A percentile compares a stretch with the other conserved stretches of the same genome.
Evolutionary conservation across 2,888 invertebrate species (phyloP).

Genomic region (Neoitamus cyanurus): DNA sequence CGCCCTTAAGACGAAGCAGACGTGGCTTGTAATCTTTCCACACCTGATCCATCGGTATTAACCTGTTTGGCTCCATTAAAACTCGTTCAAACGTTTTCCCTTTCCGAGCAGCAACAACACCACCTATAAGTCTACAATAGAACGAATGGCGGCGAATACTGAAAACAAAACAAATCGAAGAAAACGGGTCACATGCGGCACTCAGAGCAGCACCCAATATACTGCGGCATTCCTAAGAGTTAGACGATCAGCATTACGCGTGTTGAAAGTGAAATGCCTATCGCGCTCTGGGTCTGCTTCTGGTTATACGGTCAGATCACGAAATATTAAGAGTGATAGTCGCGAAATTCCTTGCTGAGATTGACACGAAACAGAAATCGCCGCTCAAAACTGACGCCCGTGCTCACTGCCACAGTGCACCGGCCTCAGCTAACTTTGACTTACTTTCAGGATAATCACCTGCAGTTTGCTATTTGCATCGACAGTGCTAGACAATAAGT

Average conservation of each 20-base stretch:
- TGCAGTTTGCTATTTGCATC: conserved; percentile 35
- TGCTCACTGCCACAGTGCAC: neutral
- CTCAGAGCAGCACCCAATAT: neutral
- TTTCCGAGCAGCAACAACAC: neutral
- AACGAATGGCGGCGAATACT: neutral
- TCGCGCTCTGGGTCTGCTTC: neutral
- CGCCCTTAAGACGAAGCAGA: neutral
- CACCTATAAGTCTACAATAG: neutral
- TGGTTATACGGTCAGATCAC: neutral
- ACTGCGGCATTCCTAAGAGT: neutral
- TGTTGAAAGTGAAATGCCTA: neutral
- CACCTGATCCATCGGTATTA: neutral
- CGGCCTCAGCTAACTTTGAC: conserved; percentile 61
- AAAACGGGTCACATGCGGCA: neutral
- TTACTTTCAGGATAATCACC: conserved; percentile 66
- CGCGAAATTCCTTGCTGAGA: neutral
- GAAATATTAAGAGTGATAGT: neutral
- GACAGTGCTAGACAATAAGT: neutral
- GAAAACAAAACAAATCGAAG: neutral
- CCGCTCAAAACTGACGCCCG: neutral
- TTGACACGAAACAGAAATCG: conserved; percentile 21
- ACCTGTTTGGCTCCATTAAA: neutral
- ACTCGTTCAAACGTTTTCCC: neutral
- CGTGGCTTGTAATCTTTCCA: neutral
- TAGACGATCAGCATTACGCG: neutral